Percentiles rank a stretch among this genome's conserved stretches.
These are phyloP conservation scores for Temnothorax unifasciatus DNA, from an alignment of 2,888 invertebrate species.

Conservation along the genomic window DNA sequence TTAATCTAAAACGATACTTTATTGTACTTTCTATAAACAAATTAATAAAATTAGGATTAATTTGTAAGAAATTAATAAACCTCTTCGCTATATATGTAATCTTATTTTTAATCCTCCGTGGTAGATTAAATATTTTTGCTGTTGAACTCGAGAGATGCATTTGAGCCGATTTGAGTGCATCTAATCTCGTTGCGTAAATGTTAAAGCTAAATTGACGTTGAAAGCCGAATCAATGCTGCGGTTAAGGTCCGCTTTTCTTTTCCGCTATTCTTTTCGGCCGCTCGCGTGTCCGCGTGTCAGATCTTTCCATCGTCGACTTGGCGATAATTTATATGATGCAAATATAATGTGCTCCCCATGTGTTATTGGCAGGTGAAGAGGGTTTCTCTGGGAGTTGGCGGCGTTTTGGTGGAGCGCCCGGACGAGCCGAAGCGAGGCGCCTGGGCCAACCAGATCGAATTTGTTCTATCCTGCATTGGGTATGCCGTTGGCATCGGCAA, in stretches of 20 bases:
- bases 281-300: background rate
- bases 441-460: constrained; percentile 91
- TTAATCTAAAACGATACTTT: background rate
- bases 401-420: constrained; percentile 78
- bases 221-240: background rate
- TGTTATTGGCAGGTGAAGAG: constrained; percentile 80
- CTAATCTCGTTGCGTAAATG: constrained; percentile 70
- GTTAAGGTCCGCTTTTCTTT: background rate
- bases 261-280: background rate
- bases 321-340: constrained; percentile 69
- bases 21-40: background rate
- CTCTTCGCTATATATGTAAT: background rate
- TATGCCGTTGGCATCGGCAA: constrained; percentile 93
- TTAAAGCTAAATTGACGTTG: background rate
- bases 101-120: background rate
- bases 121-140: constrained; percentile 63
- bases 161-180: constrained; percentile 55
- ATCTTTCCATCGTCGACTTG: constrained; percentile 44
- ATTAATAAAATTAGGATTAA: constrained; percentile 7
- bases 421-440: constrained; percentile 86
- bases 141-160: constrained; percentile 66
- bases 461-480: constrained; percentile 92
- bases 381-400: constrained; percentile 80
- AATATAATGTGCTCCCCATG: constrained; percentile 68
- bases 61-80: background rate